phyloP scores from a whole-genome alignment of 1,140 invertebrate genomes.

The Theocolax elegans region DNA sequence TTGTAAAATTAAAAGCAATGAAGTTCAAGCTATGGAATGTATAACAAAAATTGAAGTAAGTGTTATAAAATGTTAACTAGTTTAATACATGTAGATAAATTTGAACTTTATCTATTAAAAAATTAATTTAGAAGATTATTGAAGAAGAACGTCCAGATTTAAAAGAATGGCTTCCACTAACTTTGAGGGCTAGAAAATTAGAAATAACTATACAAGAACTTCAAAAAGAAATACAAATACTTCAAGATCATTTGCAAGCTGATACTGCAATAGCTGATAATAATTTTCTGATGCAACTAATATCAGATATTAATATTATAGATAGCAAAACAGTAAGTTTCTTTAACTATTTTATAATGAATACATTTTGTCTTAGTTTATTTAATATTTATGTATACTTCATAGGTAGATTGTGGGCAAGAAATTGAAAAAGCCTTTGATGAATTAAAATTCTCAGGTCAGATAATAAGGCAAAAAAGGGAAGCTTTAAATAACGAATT shows the following conservation, averaged over 20 bases:
- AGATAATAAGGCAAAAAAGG: constrained; percentile 43
- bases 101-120: constrained; percentile 30
- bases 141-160: constrained; percentile 44
- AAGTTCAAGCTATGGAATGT: constrained; percentile 47
- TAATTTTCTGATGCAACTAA: constrained; percentile 42
- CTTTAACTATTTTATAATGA: neutral
- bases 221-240: constrained; percentile 50
- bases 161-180: constrained; percentile 53
- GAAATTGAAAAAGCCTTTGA: constrained; percentile 52
- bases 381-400: neutral
- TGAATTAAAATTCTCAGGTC: constrained; percentile 46
- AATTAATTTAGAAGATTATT: constrained; percentile 34
- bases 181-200: constrained; percentile 53
- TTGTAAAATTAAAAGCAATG: constrained; percentile 40
- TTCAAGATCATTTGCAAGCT: constrained; percentile 41
- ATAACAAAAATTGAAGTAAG: constrained; percentile 53
- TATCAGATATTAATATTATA: constrained; percentile 47
- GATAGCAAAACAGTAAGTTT: constrained; percentile 47
- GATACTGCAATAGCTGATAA: constrained; percentile 28
- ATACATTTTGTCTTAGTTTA: constrained; percentile 1
- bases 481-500: constrained; percentile 48
- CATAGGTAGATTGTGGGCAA: constrained; percentile 45
- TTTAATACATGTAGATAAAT: constrained; percentile 8
- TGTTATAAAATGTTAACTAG: neutral
- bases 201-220: constrained; percentile 49